These are phyloP conservation scores for Athalia rosae DNA, from an alignment of 2,888 invertebrate genomes.

Conservation along the genomic window DNA sequence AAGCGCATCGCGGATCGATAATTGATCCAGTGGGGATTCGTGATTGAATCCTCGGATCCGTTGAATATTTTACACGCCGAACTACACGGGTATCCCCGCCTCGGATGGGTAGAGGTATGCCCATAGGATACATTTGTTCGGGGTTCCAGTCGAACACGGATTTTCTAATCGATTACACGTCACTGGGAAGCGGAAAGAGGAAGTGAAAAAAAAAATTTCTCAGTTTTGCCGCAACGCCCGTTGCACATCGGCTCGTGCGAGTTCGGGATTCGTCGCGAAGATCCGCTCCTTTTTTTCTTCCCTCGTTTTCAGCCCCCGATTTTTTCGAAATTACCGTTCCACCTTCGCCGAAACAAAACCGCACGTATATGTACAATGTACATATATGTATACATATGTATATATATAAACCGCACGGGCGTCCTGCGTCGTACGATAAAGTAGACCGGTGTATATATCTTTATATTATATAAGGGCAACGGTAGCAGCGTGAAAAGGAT, in stretches of 20 bases:
- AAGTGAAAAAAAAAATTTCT: background rate
- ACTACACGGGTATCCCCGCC: no score
- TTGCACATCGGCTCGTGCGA: background rate
- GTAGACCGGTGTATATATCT: constrained; percentile 3
- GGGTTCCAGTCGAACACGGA: constrained; percentile 14
- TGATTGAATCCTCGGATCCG: constrained; percentile 27
- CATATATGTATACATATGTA: no score
- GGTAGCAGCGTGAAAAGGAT: constrained; percentile 41
- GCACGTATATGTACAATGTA: no score
- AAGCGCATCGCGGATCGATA: constrained; percentile 14
- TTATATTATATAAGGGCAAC: constrained; percentile 10
- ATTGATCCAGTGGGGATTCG: constrained; percentile 39
- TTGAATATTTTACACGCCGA: constrained; percentile 3
- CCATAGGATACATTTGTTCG: constrained; percentile 13
- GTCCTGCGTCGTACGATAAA: constrained; percentile 27
- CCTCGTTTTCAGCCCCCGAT: no score
- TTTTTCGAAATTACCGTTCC: no score
- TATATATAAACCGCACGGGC: background rate
- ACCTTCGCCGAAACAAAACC: no score
- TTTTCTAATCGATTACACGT: constrained; percentile 34
- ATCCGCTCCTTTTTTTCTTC: no score
- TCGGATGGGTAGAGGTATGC: background rate
- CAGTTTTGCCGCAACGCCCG: background rate
- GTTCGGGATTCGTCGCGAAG: no score
- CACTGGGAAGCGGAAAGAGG: background rate